phyloP scores from a whole-genome alignment of 2,888 invertebrate genomes.

The Scaptomyza caliginosa region DNA sequence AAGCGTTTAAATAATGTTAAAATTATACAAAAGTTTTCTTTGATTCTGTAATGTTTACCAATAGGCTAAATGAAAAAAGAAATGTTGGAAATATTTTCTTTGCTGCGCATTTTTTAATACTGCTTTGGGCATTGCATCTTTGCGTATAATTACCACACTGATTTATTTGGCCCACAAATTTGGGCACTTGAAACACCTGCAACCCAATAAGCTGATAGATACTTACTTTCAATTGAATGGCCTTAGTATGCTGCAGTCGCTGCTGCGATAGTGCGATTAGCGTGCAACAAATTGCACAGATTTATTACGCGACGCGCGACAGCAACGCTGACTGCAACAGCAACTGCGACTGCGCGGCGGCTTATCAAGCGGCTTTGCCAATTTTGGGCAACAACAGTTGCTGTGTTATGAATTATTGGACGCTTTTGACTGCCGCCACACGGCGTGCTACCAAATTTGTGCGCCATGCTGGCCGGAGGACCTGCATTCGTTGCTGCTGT shows the following conservation, averaged over 20 bases:
- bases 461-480: constrained; percentile 72
- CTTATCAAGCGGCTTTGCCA: constrained; percentile 62
- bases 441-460: constrained; percentile 78
- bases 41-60: too few species aligned
- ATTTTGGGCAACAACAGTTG: constrained; percentile 59
- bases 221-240: constrained; percentile 73
- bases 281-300: constrained; percentile 78
- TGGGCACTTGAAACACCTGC: constrained; percentile 63
- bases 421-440: constrained; percentile 77
- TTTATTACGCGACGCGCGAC: constrained; percentile 67
- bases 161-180: constrained; percentile 66
- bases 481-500: constrained; percentile 54
- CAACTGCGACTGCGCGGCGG: constrained; percentile 30
- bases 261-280: constrained; percentile 65
- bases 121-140: constrained; percentile 2
- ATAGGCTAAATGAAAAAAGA: background rate
- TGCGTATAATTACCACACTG: constrained; percentile 49
- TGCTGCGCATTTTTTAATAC: constrained; percentile 4
- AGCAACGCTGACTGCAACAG: constrained; percentile 18
- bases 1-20: too few species aligned
- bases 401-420: constrained; percentile 79
- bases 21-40: too few species aligned
- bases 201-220: constrained; percentile 62
- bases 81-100: background rate
- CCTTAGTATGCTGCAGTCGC: constrained; percentile 30